Evolutionary conservation across 2,888 invertebrate species (phyloP).

Genomic region (Drosophila peninsularis): DNA sequence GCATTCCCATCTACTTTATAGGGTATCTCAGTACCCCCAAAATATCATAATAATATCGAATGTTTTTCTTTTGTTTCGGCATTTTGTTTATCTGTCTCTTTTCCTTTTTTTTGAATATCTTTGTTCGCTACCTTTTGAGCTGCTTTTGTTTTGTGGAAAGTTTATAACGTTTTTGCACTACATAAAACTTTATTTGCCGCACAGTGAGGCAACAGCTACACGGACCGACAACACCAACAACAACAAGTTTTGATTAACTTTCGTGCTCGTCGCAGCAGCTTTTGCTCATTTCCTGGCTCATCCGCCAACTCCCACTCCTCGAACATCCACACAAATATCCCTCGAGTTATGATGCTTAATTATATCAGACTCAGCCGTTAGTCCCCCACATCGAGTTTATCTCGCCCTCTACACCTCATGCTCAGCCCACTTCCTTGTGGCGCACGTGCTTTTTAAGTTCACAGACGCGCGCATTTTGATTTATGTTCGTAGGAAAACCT

Average conservation of each 20-base stretch:
- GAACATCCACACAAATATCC: slow-evolving; percentile 63
- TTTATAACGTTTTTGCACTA: slow-evolving; percentile 65
- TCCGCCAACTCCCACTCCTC: slow-evolving; percentile 7
- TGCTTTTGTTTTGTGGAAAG: slow-evolving; percentile 46
- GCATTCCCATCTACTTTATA: neutral
- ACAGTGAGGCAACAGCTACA: slow-evolving; percentile 28
- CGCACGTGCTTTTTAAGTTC: slow-evolving; percentile 72
- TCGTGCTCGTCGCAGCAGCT: slow-evolving; percentile 53
- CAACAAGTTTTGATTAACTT: slow-evolving; percentile 68
- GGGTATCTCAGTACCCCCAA: slow-evolving; percentile 10
- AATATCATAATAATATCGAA: slow-evolving; percentile 24
- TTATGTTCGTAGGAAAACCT: slow-evolving; percentile 49
- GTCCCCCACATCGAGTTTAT: slow-evolving; percentile 43
- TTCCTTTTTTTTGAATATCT: slow-evolving; percentile 3
- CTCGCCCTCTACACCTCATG: neutral
- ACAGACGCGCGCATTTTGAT: slow-evolving; percentile 53
- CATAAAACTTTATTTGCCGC: slow-evolving; percentile 61
- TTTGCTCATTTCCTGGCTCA: slow-evolving; percentile 68
- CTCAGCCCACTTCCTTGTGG: slow-evolving; percentile 11
- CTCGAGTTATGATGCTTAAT: slow-evolving; percentile 76
- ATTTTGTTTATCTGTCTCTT: neutral
- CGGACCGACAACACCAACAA: slow-evolving; percentile 13
- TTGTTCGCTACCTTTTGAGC: slow-evolving; percentile 33
- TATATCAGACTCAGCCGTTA: slow-evolving; percentile 63
- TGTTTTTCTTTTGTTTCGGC: slow-evolving; percentile 21